Conservation (phyloP, 1,140 invertebrate species). For the Leptoteleia sp. region DNA sequence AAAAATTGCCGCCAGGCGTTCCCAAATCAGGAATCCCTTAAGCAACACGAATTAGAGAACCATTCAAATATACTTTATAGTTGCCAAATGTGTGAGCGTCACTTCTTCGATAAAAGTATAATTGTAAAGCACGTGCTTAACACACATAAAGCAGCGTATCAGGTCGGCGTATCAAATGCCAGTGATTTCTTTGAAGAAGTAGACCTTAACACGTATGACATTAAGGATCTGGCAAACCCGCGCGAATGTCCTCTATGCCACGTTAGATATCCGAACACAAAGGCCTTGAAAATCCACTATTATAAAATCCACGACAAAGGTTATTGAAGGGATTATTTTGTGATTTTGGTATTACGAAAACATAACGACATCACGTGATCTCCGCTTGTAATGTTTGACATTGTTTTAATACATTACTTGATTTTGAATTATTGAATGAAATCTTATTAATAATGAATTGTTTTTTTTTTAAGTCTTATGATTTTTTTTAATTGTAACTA, state of each 20-base stretch:
- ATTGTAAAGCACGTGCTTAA: constrained; percentile 73
- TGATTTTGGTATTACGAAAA: too few relatives aligned
- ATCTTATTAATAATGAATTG: too few relatives aligned
- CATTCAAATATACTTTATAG: constrained; percentile 73
- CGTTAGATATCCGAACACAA: constrained; percentile 78
- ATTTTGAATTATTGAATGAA: constrained; percentile 9
- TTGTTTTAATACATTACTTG: constrained; percentile 3
- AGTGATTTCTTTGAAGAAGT: constrained; percentile 70
- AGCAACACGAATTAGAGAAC: constrained; percentile 65
- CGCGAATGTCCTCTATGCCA: constrained; percentile 73
- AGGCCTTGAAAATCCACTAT: constrained; percentile 78
- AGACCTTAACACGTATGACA: constrained; percentile 71
- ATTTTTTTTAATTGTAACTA: too few relatives aligned
- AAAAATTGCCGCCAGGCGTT: constrained; percentile 70
- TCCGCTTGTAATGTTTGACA: neutral
- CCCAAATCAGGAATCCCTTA: constrained; percentile 42
- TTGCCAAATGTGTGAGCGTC: constrained; percentile 73
- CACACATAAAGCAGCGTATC: constrained; percentile 70
- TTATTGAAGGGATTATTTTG: constrained; percentile 2
- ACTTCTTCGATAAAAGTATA: constrained; percentile 70
- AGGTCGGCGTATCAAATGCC: constrained; percentile 47
- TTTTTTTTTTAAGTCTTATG: too few relatives aligned
- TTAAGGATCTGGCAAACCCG: constrained; percentile 66
- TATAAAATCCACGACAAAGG: constrained; percentile 75
- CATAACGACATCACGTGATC: constrained; percentile 20